phyloP scores from a whole-genome alignment of 2,113 vertebrate genomes.

The Crotalus tigris region DNA sequence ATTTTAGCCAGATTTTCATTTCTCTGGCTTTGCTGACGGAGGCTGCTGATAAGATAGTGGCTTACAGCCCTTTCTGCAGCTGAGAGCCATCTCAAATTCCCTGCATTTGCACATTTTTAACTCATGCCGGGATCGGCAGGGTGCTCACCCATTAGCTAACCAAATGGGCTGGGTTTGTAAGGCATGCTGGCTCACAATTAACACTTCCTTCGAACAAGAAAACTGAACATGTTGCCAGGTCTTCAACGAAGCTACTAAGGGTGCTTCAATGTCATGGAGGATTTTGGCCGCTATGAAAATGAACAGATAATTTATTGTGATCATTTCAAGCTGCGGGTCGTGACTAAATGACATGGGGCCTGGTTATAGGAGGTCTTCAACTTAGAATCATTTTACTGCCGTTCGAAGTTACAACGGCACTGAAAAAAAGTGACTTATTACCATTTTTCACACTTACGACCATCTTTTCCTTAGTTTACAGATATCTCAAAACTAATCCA shows the following conservation, averaged over 20 bases:
- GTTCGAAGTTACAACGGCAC: background rate
- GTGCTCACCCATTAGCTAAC: background rate
- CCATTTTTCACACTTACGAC: no score
- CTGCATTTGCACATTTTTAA: background rate
- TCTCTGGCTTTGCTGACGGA: constrained; percentile 67
- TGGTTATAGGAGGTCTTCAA: background rate
- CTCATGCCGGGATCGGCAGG: background rate
- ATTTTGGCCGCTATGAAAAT: background rate
- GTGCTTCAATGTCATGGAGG: background rate
- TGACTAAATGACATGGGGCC: background rate
- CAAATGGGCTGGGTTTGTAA: background rate
- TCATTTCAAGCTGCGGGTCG: background rate
- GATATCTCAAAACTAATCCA: background rate
- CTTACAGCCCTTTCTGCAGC: background rate
- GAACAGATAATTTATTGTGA: background rate
- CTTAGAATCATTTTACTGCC: background rate
- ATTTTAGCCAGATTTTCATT: constrained; percentile 13
- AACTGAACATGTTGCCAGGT: background rate
- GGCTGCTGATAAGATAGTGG: constrained; percentile 69
- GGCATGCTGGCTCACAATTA: background rate
- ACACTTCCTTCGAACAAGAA: background rate
- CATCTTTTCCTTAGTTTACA: background rate
- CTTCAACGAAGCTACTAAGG: background rate
- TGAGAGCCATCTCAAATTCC: background rate
- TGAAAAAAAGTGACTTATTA: background rate